Evolutionary conservation across 2,113 vertebrate genomes (phyloP).

Genomic region (Colossoma macropomum): DNA sequence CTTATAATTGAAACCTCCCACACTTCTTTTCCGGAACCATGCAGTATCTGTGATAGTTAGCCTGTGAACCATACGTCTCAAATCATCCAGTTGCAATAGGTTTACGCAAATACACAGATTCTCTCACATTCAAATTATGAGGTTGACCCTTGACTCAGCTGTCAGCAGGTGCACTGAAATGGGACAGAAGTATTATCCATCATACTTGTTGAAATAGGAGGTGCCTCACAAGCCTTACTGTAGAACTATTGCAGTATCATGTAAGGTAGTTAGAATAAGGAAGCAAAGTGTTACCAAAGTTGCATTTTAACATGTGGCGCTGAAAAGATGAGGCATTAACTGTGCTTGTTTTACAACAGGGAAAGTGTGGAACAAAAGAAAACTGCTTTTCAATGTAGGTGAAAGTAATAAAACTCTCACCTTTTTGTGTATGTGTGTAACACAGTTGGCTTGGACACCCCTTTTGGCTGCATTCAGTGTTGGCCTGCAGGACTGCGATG

Average conservation of each 20-base stretch:
- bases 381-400: background rate
- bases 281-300: background rate
- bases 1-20: background rate
- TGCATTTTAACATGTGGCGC: background rate
- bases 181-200: background rate
- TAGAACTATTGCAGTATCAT: background rate
- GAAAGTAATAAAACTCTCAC: background rate
- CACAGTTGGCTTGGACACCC: conserved; percentile 95
- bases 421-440: background rate
- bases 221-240: background rate
- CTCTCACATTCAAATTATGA: no score
- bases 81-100: no score
- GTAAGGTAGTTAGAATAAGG: background rate
- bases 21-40: no score
- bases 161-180: background rate
- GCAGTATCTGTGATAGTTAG: no score
- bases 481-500: conserved; percentile 96
- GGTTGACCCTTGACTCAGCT: no score
- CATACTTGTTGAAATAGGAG: background rate
- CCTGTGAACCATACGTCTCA: no score
- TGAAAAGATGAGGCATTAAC: background rate
- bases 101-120: no score
- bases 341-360: background rate
- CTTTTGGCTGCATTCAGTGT: conserved; percentile 94
- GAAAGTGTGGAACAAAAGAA: background rate